These are phyloP conservation scores for Mareca strepera DNA, from an alignment of 2,797 vertebrate species.

Conservation along the genomic window DNA sequence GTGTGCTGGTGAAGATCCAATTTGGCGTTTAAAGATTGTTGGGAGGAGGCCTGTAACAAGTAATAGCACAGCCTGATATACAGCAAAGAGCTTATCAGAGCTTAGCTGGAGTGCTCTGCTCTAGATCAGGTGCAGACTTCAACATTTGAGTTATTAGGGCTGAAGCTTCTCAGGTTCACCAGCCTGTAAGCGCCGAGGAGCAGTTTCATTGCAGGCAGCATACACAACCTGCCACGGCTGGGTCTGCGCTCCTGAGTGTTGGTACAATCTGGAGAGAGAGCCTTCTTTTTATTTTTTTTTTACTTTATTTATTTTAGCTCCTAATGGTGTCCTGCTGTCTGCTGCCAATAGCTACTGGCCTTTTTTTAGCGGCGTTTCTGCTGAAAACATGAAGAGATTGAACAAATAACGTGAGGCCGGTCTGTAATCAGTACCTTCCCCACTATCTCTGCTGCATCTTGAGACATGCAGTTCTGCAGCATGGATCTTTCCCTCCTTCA, in stretches of 20 bases:
- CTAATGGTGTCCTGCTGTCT: background rate
- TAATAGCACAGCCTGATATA: background rate
- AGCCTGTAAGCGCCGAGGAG: background rate
- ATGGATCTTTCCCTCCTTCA: background rate
- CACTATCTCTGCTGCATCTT: background rate
- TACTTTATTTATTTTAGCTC: background rate
- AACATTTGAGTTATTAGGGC: background rate
- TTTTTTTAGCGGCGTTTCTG: background rate
- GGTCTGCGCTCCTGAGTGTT: background rate
- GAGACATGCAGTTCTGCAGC: background rate
- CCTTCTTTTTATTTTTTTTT: background rate
- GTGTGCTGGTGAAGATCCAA: background rate
- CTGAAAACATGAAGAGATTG: background rate
- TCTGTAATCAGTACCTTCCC: background rate
- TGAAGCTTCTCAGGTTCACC: background rate
- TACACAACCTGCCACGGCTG: accelerated
- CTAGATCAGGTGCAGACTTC: background rate
- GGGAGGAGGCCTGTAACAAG: background rate
- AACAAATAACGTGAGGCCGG: background rate
- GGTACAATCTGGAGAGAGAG: background rate
- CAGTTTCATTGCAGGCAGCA: background rate
- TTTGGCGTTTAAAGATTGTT: background rate
- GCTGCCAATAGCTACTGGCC: background rate
- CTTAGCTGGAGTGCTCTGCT: background rate
- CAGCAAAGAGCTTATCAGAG: background rate